These are phyloP conservation scores for Hirtodrosophila histrioides DNA, from an alignment of 2,888 invertebrate genomes.

Conservation along the genomic window DNA sequence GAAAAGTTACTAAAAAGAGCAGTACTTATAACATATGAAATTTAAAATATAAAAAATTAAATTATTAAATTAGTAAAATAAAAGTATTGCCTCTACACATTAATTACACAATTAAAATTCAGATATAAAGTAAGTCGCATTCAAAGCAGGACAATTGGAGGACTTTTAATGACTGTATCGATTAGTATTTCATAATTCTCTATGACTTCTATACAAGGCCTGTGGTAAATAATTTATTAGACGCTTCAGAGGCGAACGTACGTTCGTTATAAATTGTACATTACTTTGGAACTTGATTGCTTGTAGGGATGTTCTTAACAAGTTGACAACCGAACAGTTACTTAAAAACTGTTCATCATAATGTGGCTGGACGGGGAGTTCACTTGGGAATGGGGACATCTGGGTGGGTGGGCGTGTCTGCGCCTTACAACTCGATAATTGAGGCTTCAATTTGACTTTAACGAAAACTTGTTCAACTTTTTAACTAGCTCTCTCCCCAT, in stretches of 20 bases:
- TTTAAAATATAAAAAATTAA: no score
- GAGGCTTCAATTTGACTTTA: constrained; percentile 80
- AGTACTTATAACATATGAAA: no score
- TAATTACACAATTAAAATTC: no score
- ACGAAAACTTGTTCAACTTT: constrained; percentile 70
- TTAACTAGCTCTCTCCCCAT: constrained; percentile 61
- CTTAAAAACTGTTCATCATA: constrained; percentile 51
- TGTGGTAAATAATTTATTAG: constrained; percentile 11
- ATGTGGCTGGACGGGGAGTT: constrained; percentile 27
- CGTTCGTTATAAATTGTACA: constrained; percentile 11
- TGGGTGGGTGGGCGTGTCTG: constrained; percentile 47
- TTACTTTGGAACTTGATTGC: constrained; percentile 20
- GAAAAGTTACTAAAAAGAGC: no score
- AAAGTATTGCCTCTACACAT: no score
- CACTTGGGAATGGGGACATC: constrained; percentile 52
- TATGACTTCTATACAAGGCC: no score
- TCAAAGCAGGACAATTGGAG: no score
- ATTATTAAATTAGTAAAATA: no score
- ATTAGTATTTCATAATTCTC: no score
- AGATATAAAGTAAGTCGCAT: no score
- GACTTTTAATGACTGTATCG: no score
- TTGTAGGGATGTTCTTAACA: constrained; percentile 32
- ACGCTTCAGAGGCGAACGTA: background rate
- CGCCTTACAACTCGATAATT: constrained; percentile 78
- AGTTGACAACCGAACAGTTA: constrained; percentile 60